Evolutionary conservation across 2,113 vertebrate genomes (phyloP).

Genomic region (Lepus americanus): DNA sequence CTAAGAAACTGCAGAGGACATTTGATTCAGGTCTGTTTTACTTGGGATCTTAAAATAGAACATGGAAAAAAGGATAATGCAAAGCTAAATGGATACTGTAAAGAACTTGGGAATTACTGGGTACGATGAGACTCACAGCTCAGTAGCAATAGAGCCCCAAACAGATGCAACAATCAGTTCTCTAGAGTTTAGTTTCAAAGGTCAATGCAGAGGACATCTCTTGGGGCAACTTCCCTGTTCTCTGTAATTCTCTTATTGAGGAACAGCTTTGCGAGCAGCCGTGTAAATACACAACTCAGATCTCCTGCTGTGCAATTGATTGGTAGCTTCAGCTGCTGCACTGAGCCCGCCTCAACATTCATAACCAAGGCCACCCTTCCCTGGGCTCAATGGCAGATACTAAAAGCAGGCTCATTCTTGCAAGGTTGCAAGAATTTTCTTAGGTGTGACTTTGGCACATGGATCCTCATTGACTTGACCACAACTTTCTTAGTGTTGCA

Average conservation of each 20-base stretch:
- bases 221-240: background rate
- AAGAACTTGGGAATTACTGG: background rate
- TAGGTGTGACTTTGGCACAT: background rate
- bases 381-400: background rate
- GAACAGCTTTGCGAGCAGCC: background rate
- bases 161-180: background rate
- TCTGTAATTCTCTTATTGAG: background rate
- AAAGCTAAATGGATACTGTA: slow-evolving; percentile 34
- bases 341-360: background rate
- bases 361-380: background rate
- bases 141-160: background rate
- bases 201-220: background rate
- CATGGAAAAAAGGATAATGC: slow-evolving; percentile 14
- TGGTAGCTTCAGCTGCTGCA: background rate
- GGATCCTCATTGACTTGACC: background rate
- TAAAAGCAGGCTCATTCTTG: background rate
- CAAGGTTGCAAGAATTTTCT: background rate
- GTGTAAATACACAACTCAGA: background rate
- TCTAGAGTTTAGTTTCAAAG: background rate
- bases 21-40: slow-evolving; percentile 23
- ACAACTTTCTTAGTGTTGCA: background rate
- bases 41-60: slow-evolving; percentile 68
- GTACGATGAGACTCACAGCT: background rate
- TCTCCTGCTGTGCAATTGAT: background rate
- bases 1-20: background rate